Percentiles rank a stretch among this genome's conserved stretches.
phyloP scores from a whole-genome alignment of 2,797 vertebrate species.

The Capromys pilorides region DNA sequence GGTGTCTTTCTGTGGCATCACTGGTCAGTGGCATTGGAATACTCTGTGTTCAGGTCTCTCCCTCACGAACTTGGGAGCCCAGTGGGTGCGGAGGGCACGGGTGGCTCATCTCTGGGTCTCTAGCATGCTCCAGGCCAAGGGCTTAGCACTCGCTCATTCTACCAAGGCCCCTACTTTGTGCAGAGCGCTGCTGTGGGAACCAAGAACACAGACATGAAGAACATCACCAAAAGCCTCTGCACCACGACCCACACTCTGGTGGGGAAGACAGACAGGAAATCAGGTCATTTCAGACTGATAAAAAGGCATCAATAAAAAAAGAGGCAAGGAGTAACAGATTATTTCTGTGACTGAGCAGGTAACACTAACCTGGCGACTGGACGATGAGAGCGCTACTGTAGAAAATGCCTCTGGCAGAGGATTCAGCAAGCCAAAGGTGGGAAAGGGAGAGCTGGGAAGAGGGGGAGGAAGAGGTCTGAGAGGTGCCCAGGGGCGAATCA shows the following conservation, averaged over 20 bases:
- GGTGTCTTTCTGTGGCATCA: neutral
- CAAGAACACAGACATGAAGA: neutral
- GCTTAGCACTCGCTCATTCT: neutral
- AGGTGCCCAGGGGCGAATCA: neutral
- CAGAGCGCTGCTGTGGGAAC: neutral
- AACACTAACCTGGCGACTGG: neutral
- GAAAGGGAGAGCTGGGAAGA: neutral
- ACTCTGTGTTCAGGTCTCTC: neutral
- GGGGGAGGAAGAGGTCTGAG: neutral
- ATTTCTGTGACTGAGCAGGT: too few species aligned
- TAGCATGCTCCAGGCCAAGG: neutral
- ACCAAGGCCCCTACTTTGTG: neutral
- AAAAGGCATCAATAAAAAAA: neutral
- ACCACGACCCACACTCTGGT: neutral
- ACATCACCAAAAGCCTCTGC: neutral
- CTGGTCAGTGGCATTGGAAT: neutral
- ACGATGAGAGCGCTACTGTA: neutral
- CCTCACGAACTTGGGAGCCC: neutral
- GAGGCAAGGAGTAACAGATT: neutral
- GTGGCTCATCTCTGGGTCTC: neutral
- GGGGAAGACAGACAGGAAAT: neutral
- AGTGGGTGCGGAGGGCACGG: neutral
- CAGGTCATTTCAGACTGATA: neutral
- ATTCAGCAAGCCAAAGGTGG: neutral
- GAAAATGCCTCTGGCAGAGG: neutral